Evolutionary conservation across 2,113 vertebrate species (phyloP), one percentile per base, ranked within the genome.

Genomic region (Puma concolor): DNA sequence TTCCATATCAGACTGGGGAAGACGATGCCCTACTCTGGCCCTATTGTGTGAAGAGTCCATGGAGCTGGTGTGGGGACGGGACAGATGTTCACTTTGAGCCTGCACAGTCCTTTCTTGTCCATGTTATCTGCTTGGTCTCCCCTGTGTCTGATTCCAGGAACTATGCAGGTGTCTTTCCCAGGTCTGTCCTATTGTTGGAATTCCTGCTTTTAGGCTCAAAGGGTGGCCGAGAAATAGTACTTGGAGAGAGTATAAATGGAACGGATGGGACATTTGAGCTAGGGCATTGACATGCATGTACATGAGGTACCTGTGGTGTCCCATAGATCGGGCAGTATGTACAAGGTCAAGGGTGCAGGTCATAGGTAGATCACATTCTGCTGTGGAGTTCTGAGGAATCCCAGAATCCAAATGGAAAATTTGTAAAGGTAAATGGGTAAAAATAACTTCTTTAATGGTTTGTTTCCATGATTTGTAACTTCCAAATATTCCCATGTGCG

Each of bases 241-340:
- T 74, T 10, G 41, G 38, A 84, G 60, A 44, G n/a, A 7, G 63
- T 12, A 9, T 38, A 10, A 64, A 3, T 29, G 38, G 33, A n/a
- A 84, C 10, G 14, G 7, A 16, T 63, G 19, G 72, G 77, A 50
- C 27, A 21, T 71, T 48, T 88, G 60, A 38, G 31, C 41, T 8
- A 38, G 21, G 7, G n/a, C 2, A 1, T 10, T 66, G 3, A 23
- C n/a, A 54, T 50, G 17, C 7, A 5, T 23, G 17, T 4, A 11
- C 31, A n/a, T 57, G 83, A 63, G 44, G 52, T 66, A 19, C 29
- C 2, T 36, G 50, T 12, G 2, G 10, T 88, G 4, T n/a, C 50
- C 41, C 41, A 10, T 10, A 15, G 25, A 81, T 14, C 5, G 5
- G 25, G 54, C n/a, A 3, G 11, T 29, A 14, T 3, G 11, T 21